A percentile compares a stretch with the other conserved stretches of the same genome.
Evolutionary conservation across 2,113 vertebrate genomes (phyloP).

Genomic region (Mustelus asterias): DNA sequence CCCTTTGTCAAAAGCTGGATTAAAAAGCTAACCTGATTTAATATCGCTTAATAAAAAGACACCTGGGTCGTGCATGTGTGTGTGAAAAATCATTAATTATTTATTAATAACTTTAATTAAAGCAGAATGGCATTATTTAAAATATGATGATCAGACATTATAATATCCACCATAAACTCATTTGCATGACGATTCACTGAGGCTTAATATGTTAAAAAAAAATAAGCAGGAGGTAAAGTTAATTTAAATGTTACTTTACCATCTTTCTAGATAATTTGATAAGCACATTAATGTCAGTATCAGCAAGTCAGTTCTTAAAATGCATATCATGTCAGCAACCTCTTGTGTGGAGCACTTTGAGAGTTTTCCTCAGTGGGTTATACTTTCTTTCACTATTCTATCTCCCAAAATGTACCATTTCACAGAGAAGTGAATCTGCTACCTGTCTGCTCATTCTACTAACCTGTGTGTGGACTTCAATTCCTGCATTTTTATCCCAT

Average conservation of each 20-base stretch:
- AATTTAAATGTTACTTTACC: not conserved
- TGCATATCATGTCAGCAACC: not conserved
- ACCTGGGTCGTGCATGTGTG: not conserved
- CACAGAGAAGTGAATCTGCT: not conserved
- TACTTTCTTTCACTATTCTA: not conserved
- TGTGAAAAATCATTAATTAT: not conserved
- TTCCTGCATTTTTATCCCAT: not conserved
- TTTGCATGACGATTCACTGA: not conserved
- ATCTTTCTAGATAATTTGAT: not conserved
- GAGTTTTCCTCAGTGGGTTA: not conserved
- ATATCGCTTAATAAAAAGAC: not conserved
- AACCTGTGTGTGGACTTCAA: not conserved
- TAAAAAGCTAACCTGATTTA: not conserved
- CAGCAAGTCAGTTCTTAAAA: not conserved
- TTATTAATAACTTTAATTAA: not conserved
- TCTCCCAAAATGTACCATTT: not conserved
- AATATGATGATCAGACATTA: not conserved
- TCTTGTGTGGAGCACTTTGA: not conserved
- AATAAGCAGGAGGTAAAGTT: not conserved
- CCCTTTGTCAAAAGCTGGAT: too few species aligned
- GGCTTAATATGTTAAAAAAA: not conserved
- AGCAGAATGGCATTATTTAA: not conserved
- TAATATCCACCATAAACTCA: not conserved
- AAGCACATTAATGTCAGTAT: not conserved
- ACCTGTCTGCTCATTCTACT: not conserved